Base-by-base conservation (phyloP, 2,113 vertebrate species). In the Microcebus lehilahytsara region DNA sequence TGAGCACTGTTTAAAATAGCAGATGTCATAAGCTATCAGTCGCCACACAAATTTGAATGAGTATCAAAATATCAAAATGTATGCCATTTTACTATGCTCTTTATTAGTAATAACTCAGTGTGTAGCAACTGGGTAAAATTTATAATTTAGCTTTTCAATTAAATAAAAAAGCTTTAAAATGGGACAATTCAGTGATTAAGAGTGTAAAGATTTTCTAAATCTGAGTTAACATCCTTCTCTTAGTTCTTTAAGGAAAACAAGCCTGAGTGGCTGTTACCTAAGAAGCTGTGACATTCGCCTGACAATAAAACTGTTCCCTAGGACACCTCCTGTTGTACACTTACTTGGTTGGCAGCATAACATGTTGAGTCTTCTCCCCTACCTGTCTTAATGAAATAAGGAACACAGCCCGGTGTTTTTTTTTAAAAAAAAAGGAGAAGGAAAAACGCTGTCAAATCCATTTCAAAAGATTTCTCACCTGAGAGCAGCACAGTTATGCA, bases 311-410 rank as follows among this genome's bases (percentile, higher is more conserved):
- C 92, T 62, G 85, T 86, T 98, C 97, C 72, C 83, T 96, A 83
- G 96, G 95, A 98, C 89, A 96, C 95, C 89, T 0, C 1, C 89
- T 93, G 87, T 25, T 0, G 0, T 87, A 37, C 85, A 98, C 95
- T 97, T 97, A 98, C 95, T 97, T 97, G 96, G 69, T 94, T 85
- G 92, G 94, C 81, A 98, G 90, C 95, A 94, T 80, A 97, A 97
- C 96, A 85, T 93, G 40, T 74, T 74, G 97, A 95, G 96, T 64
- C 86, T 87, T 95, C 84, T 96, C 93, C 88, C 71, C 95, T 69
- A 91, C 53, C 95, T 94, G 84, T 78, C 78, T 74, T 42, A 83
- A 96, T 62, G 97, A 53, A 95, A 25, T 34, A 72, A 95, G 62
- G 22, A 78, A 89, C 23, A 93, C 40, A 86, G 40, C 49, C 4